phyloP scores from a whole-genome alignment of 2,113 vertebrate genomes.

The Ophthalmolycus amberensis region DNA sequence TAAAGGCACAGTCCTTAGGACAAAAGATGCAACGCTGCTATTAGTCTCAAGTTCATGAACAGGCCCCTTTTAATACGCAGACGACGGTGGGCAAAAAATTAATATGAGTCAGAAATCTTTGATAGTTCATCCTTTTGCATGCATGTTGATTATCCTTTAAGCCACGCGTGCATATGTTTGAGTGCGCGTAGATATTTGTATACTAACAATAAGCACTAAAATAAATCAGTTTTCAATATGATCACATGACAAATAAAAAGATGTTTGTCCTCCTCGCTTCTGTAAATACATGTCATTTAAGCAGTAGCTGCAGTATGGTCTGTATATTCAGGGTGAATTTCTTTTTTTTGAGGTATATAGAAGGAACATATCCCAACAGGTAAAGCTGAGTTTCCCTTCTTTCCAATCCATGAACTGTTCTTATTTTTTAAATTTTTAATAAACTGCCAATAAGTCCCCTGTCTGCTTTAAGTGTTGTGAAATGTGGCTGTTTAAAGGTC shows the following conservation, averaged over 20 bases:
- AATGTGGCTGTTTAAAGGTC: no score
- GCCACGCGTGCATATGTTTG: background rate
- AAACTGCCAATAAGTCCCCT: background rate
- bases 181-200: background rate
- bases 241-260: background rate
- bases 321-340: no score
- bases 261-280: background rate
- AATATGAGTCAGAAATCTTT: background rate
- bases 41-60: background rate
- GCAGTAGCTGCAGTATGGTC: no score
- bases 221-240: background rate
- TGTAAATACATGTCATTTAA: no score
- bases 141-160: background rate
- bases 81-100: background rate
- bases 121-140: background rate
- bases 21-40: background rate
- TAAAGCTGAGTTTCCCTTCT: no score
- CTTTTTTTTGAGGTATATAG: no score
- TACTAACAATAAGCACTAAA: no score
- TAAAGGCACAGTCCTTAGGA: background rate
- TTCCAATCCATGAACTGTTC: background rate
- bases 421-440: background rate
- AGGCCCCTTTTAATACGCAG: background rate
- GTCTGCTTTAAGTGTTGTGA: no score
- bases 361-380: no score